A percentile compares a stretch with the other conserved stretches of the same genome.
phyloP scores from a whole-genome alignment of 2,113 vertebrate genomes.

The Nestor notabilis region DNA sequence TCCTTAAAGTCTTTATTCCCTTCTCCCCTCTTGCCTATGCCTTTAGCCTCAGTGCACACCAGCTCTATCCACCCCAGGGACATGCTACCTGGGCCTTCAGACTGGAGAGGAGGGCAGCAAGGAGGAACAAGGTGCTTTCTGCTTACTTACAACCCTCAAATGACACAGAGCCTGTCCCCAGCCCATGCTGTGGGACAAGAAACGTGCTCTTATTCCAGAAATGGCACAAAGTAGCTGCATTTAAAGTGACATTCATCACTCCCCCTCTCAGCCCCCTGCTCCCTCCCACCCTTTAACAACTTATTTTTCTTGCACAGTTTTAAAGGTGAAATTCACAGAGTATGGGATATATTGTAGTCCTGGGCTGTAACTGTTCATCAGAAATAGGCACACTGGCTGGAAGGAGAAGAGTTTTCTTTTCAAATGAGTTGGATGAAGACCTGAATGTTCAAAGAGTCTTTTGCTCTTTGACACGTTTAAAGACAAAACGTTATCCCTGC shows the following conservation, averaged over 20 bases:
- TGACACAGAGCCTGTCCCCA: background rate
- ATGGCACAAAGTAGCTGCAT: background rate
- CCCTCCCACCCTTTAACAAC: constrained; percentile 1
- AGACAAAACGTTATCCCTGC: background rate
- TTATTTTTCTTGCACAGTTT: background rate
- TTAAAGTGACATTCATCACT: background rate
- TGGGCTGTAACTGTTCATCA: background rate
- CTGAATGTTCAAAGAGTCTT: background rate
- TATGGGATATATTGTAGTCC: background rate
- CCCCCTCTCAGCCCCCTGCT: background rate
- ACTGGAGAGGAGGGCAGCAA: too few relatives aligned
- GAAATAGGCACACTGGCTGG: background rate
- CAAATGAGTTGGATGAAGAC: background rate
- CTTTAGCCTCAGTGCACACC: background rate
- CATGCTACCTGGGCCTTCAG: background rate
- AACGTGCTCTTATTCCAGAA: background rate
- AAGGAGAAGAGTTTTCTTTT: background rate
- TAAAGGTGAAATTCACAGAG: background rate
- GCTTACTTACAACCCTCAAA: background rate
- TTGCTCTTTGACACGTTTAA: background rate
- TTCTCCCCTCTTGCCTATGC: background rate
- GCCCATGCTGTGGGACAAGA: background rate
- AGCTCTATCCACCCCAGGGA: too few relatives aligned
- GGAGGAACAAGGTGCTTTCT: background rate
- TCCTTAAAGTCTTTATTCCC: background rate